Conservation (phyloP, 1,140 invertebrate genomes). For the Apis dorsata region DNA sequence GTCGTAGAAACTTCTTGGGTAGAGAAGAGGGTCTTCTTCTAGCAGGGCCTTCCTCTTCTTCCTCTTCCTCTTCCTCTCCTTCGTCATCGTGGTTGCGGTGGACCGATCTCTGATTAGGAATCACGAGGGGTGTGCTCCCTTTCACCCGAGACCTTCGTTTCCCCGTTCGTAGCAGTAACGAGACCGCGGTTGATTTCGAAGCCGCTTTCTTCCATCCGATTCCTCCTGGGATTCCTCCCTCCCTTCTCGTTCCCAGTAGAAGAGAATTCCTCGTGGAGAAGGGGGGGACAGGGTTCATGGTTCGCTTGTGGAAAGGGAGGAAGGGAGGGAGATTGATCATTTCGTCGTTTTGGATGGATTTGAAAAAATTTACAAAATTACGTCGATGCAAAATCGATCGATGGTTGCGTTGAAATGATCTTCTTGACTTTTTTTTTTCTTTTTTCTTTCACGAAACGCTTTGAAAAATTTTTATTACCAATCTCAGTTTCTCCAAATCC, state of each 20-base stretch:
- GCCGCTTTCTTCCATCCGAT: background rate
- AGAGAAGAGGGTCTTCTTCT: too few relatives aligned
- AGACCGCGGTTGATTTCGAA: conserved; percentile 33
- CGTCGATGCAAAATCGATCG: too few relatives aligned
- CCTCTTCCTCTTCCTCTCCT: background rate
- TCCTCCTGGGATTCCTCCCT: background rate
- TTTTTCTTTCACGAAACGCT: too few relatives aligned
- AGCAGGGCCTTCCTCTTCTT: too few relatives aligned
- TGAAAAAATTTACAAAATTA: background rate
- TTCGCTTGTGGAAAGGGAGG: background rate
- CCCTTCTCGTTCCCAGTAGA: background rate
- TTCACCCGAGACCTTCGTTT: background rate
- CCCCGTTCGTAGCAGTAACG: conserved; percentile 13
- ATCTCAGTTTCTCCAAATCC: too few relatives aligned
- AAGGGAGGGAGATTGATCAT: conserved; percentile 4
- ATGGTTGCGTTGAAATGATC: background rate
- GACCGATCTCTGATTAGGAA: conserved; percentile 50
- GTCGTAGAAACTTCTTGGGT: background rate
- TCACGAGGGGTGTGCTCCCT: background rate
- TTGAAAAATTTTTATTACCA: too few relatives aligned
- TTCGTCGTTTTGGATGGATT: background rate
- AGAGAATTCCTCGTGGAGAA: background rate
- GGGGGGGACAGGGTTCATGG: background rate
- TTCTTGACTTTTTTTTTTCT: too few relatives aligned
- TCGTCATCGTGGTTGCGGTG: background rate